These are phyloP conservation scores for Platynereis dumerilii DNA, from an alignment of 2,888 invertebrate genomes.

Conservation along the genomic window DNA sequence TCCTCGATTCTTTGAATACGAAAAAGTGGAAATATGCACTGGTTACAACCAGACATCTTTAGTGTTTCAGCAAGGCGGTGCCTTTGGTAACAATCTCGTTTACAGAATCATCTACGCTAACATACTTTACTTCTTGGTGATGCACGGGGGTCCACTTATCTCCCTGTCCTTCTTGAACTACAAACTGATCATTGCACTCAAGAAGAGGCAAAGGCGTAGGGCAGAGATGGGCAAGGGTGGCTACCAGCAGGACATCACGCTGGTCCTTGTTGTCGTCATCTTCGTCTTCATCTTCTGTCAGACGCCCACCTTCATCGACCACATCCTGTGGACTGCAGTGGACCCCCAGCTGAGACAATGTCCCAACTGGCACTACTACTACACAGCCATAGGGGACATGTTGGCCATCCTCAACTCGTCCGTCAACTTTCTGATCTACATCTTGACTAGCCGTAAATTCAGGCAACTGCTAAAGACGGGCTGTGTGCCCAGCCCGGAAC, in stretches of 20 bases:
- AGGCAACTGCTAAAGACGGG: conserved; percentile 26
- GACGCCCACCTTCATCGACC: conserved; percentile 42
- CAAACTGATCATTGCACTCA: conserved; percentile 38
- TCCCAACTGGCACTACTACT: conserved; percentile 42
- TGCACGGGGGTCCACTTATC: conserved; percentile 41
- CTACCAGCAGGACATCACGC: conserved; percentile 40
- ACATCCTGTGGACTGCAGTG: conserved; percentile 41
- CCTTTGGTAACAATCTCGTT: conserved; percentile 35
- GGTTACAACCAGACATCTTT: conserved; percentile 26
- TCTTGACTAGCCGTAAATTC: conserved; percentile 39
- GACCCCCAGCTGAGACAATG: conserved; percentile 29
- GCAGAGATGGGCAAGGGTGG: conserved; percentile 29
- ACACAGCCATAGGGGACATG: conserved; percentile 41
- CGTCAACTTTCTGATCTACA: conserved; percentile 41
- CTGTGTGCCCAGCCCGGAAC: conserved; percentile 10
- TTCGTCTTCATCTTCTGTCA: conserved; percentile 42
- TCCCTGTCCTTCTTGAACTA: conserved; percentile 38
- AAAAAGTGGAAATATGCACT: conserved; percentile 29
- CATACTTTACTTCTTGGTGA: conserved; percentile 39
- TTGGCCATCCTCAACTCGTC: conserved; percentile 40
- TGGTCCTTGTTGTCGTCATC: conserved; percentile 40
- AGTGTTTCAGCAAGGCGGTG: conserved; percentile 35
- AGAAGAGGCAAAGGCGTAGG: conserved; percentile 29
- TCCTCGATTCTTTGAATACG: conserved; percentile 43
- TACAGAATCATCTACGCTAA: conserved; percentile 42